Evolutionary conservation across 2,113 vertebrate species (phyloP).

Genomic region (Micronycteris hirsuta): DNA sequence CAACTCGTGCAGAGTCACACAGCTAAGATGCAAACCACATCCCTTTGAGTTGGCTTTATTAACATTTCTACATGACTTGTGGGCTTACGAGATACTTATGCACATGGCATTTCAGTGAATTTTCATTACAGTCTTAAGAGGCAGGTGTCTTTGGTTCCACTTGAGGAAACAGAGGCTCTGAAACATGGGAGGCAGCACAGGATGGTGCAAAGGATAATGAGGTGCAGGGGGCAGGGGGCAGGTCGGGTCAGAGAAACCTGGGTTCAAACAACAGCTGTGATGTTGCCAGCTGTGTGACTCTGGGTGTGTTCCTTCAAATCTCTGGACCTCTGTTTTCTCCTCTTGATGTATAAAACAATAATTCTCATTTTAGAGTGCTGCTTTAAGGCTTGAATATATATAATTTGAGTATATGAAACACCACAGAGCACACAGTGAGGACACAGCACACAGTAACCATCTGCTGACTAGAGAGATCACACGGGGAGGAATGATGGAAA

Average conservation of each 20-base stretch:
- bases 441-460: not conserved
- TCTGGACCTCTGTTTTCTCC: not conserved
- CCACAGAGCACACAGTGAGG: not conserved
- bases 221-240: fast-evolving
- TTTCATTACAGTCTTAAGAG: not conserved
- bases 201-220: not conserved
- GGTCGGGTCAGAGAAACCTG: not conserved
- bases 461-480: not conserved
- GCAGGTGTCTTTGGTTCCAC: not conserved
- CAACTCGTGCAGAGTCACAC: not conserved
- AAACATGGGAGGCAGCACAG: not conserved
- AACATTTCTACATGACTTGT: not conserved
- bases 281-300: not conserved
- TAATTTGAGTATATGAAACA: not conserved
- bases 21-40: not conserved
- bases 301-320: not conserved
- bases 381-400: not conserved
- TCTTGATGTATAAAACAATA: not conserved
- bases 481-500: not conserved
- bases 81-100: not conserved
- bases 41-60: not conserved
- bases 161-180: not conserved
- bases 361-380: not conserved
- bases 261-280: not conserved
- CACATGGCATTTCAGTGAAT: not conserved